phyloP scores from a whole-genome alignment of 2,888 invertebrate genomes.

The Sphaerophoria taeniata region DNA sequence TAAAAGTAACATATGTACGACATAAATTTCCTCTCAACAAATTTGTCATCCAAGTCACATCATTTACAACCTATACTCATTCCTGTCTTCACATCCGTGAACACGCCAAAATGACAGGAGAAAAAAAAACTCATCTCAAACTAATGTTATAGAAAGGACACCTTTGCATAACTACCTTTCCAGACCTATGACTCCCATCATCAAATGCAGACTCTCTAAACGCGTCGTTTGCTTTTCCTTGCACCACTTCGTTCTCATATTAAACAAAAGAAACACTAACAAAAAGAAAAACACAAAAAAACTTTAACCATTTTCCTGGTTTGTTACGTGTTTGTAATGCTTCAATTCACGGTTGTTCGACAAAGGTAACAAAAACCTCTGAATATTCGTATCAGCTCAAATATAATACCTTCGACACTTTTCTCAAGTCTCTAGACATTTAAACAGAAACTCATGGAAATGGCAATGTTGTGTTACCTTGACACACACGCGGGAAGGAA shows the following conservation, averaged over 20 bases:
- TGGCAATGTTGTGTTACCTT: neutral
- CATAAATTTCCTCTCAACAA: neutral
- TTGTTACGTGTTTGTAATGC: slow-evolving; percentile 31
- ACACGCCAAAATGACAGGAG: neutral
- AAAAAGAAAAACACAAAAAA: neutral
- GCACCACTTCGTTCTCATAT: slow-evolving; percentile 2
- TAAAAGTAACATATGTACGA: neutral
- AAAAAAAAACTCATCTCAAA: slow-evolving; percentile 7
- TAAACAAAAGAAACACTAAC: neutral
- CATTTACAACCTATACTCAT: slow-evolving; percentile 6
- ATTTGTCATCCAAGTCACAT: slow-evolving; percentile 5
- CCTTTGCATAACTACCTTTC: neutral
- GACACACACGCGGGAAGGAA: neutral
- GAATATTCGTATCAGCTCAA: neutral
- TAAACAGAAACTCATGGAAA: slow-evolving; percentile 15
- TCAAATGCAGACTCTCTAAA: neutral
- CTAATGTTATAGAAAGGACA: neutral
- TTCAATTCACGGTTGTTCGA: slow-evolving; percentile 31
- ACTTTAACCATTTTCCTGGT: slow-evolving; percentile 7
- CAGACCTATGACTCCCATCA: neutral
- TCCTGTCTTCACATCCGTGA: neutral
- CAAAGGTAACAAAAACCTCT: neutral
- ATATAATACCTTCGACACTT: too few relatives aligned
- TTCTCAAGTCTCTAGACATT: too few relatives aligned
- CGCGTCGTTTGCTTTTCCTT: neutral